Conservation (phyloP, 2,797 vertebrate species). For the Spheniscus humboldti region DNA sequence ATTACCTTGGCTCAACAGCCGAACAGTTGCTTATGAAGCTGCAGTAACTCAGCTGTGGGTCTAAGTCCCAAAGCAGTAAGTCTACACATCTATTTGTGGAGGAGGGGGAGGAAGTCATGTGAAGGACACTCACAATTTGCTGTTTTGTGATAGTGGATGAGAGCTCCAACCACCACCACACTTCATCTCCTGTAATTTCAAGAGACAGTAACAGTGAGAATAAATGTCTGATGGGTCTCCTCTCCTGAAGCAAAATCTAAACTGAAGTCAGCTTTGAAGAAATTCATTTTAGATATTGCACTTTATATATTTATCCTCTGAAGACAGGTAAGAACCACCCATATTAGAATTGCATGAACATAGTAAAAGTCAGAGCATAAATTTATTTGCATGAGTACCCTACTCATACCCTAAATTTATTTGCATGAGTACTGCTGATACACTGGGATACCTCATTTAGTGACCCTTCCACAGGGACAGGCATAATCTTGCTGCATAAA, state of each 20-base stretch:
- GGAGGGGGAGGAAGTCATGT: not conserved
- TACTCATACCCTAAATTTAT: not conserved
- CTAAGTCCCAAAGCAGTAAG: not conserved
- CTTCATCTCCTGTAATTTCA: not conserved
- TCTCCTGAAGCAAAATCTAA: not conserved
- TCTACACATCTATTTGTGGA: not conserved
- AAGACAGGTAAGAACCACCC: not conserved
- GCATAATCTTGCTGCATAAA: not conserved
- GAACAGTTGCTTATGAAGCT: not conserved
- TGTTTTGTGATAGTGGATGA: not conserved
- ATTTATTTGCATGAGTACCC: not conserved
- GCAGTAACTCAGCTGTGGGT: not conserved
- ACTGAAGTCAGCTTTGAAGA: not conserved
- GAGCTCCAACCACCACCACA: not conserved
- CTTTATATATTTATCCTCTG: not conserved
- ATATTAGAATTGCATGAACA: not conserved
- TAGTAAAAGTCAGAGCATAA: not conserved
- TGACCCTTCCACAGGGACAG: not conserved
- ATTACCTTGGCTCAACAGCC: not conserved
- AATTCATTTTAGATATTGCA: not conserved
- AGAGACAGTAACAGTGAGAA: not conserved
- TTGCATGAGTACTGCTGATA: not conserved
- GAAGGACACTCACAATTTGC: not conserved
- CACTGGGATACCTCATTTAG: not conserved
- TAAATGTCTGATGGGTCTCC: not conserved